These are phyloP conservation scores for Melipona quadrifasciata DNA, from an alignment of 1,140 invertebrate species.

Conservation along the genomic window DNA sequence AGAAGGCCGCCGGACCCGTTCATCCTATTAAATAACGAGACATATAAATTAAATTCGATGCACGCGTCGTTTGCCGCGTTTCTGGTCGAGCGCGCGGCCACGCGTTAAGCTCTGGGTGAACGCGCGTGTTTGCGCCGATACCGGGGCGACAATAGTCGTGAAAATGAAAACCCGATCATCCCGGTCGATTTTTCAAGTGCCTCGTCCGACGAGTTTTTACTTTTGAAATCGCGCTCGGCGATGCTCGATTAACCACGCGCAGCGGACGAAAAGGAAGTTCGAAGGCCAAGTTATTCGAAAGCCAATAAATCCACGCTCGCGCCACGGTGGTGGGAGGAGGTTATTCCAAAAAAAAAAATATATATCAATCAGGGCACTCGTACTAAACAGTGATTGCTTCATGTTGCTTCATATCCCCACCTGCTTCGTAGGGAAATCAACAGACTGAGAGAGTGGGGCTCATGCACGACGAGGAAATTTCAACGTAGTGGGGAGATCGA, in stretches of 20 bases:
- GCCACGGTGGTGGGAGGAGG: no score
- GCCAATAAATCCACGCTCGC: background rate
- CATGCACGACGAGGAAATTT: no score
- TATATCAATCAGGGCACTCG: no score
- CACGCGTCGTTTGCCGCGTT: slow-evolving; percentile 43
- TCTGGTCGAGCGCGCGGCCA: slow-evolving; percentile 22
- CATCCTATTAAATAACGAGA: slow-evolving; percentile 46
- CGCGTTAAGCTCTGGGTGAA: background rate
- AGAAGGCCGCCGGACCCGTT: background rate
- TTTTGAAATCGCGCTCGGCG: background rate
- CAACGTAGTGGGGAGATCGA: no score
- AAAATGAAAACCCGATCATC: slow-evolving; percentile 13
- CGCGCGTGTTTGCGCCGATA: background rate
- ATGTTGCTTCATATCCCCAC: no score
- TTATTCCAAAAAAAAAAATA: background rate
- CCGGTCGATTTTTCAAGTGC: background rate
- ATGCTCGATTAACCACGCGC: slow-evolving; percentile 17
- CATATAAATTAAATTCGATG: slow-evolving; percentile 46
- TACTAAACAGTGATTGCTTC: no score
- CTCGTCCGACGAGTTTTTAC: background rate
- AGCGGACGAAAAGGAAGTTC: background rate
- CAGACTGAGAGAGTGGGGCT: no score
- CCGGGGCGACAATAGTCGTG: background rate
- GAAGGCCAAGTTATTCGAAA: background rate
- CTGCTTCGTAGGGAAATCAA: no score